Percentiles rank a stretch among this genome's conserved stretches.
Conservation (phyloP, 2,888 invertebrate genomes). For the Portevinia maculata region DNA sequence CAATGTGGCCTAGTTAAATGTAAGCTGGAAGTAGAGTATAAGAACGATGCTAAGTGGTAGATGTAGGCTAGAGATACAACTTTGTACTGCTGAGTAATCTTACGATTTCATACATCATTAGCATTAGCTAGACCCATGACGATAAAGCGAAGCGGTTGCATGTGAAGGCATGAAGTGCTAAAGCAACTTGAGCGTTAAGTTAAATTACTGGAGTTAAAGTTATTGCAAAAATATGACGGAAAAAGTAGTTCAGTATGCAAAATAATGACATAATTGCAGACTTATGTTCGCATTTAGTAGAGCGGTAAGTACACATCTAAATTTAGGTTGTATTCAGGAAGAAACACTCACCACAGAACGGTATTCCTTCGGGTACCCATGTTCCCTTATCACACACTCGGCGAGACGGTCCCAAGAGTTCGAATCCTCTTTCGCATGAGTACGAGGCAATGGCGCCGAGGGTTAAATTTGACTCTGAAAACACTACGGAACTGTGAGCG, state of each 20-base stretch:
- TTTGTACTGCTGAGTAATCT: conserved; percentile 31
- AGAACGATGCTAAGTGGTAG: conserved; percentile 51
- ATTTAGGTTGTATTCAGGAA: not conserved
- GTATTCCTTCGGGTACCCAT: conserved; percentile 95
- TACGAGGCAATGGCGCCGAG: conserved; percentile 89
- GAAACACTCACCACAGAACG: conserved; percentile 93
- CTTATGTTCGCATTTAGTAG: not conserved
- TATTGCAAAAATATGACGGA: conserved; percentile 12
- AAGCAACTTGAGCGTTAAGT: conserved; percentile 24
- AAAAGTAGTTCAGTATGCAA: conserved; percentile 32
- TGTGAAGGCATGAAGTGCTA: conserved; percentile 11
- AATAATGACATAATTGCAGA: conserved; percentile 9
- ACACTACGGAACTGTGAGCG: conserved; percentile 92
- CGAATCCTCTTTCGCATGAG: conserved; percentile 94
- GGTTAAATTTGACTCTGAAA: conserved; percentile 86
- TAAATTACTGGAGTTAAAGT: conserved; percentile 32
- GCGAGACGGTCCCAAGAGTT: conserved; percentile 93
- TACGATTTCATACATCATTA: conserved; percentile 63
- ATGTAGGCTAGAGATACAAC: conserved; percentile 44
- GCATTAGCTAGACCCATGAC: conserved; percentile 53
- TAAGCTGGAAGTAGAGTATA: conserved; percentile 50
- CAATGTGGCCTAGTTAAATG: conserved; percentile 47
- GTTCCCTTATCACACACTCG: conserved; percentile 90
- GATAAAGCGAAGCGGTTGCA: conserved; percentile 39
- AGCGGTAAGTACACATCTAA: not conserved